Base-by-base conservation (phyloP, 2,888 invertebrate species). In the Lissocephala sabroskyi region DNA sequence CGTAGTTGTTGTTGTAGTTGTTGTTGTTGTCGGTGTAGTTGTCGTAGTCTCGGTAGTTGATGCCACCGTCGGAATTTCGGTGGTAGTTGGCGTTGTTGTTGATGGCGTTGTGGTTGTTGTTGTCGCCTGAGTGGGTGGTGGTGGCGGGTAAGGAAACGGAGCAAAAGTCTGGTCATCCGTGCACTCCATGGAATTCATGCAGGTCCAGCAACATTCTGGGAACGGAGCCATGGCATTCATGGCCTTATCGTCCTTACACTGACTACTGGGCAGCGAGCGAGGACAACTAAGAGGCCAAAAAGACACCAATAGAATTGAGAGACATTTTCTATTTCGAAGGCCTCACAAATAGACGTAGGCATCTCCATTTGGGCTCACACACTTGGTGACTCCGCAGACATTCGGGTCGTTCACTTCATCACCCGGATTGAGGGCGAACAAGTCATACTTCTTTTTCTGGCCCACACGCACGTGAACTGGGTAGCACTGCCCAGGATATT, bases 391-490 rank as follows among this genome's bases (percentile, higher is more conserved):
- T 9, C 45, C 45, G 23, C 45, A 45, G 14, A 10, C 18, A 32
- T 45, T 45, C 4, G 39, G 39, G 19, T 47, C 47, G 19, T 18
- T 29, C 6, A 13, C 29, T 14, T 41, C 28, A 23, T 47, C 41
- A 14, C 47, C 41, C 1, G 47, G 41, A 10, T 36, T 35, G 1
- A 47, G 23, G 7, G 47, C 47, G 36, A 41, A 10, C 10, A 36
- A 17, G 14, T 47, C 36, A 13, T 41, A 47, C 9, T 42, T 41
- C 10, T 36, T 37, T 32, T 37, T 47, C 3, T 17, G 10, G 4
- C 29, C 47, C 9, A 42, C 36, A 11, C 36, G 47, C 2, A 36
- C 16, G 16, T 28, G 18, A 16, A 35, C 41, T 37, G 54, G 30
- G 10, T 30, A 30, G n/a, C 30, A 30, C 30, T 9, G n/a, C 3